Percentiles rank a stretch among this genome's conserved stretches.
Evolutionary conservation across 2,113 vertebrate species (phyloP).

Genomic region (Microtus oregoni): DNA sequence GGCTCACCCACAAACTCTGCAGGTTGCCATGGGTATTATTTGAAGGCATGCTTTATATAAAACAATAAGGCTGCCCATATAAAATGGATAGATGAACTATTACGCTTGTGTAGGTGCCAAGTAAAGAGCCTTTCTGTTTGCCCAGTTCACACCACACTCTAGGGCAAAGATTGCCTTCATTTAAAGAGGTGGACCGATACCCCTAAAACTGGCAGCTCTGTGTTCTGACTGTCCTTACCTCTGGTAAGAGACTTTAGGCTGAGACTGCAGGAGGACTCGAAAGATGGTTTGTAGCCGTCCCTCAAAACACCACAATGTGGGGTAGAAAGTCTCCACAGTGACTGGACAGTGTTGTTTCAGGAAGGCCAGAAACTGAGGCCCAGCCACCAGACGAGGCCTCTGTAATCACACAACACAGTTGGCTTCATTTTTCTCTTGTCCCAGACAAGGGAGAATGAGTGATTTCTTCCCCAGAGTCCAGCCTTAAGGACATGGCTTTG

Average conservation of each 20-base stretch:
- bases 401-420: slow-evolving; percentile 60
- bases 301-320: slow-evolving; percentile 78
- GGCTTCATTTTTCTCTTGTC: neutral
- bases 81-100: neutral
- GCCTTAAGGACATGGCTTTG: neutral
- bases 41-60: neutral
- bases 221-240: slow-evolving; percentile 85
- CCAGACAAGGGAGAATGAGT: neutral
- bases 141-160: neutral
- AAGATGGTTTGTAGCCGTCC: slow-evolving; percentile 83
- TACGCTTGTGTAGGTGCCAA: neutral
- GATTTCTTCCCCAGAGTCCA: neutral
- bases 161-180: neutral
- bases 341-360: slow-evolving; percentile 76
- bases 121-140: neutral
- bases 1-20: neutral
- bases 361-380: slow-evolving; percentile 71
- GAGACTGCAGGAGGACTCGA: slow-evolving; percentile 84
- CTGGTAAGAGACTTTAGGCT: slow-evolving; percentile 84
- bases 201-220: neutral
- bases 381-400: slow-evolving; percentile 73
- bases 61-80: neutral
- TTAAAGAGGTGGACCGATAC: neutral
- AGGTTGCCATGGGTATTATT: neutral
- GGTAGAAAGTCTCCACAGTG: slow-evolving; percentile 74